Evolutionary conservation across 2,888 invertebrate species (phyloP), one percentile per base, ranked within the genome.

Genomic region (Mylabris sibirica): DNA sequence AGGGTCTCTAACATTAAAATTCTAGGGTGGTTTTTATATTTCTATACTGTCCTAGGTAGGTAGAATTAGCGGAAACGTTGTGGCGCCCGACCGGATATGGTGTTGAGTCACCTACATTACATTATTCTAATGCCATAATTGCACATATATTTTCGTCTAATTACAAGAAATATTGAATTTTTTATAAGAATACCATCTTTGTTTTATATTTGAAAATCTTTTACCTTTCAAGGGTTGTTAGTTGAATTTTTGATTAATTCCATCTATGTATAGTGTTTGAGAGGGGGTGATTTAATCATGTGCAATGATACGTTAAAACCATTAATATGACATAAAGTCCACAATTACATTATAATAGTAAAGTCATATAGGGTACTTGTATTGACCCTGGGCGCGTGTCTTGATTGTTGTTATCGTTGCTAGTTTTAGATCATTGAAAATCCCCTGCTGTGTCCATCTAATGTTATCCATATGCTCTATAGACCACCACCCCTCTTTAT

Each of bases 301-400:
- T 75, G 77, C 79, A 80, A 76, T 78, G 78, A 78, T 73, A 75
- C 81, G 79, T 77, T 75, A 79, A 79, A 77, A 70, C 76, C 80
- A 80, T 80, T 80, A 81, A 78, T 80, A 76, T 73, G 74, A 76
- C 78, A 79, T 76, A 79, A 79, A 78, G 75, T 77, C 78, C 73
- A 73, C 80, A 78, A 81, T 81, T 79, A 77, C 79, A 76, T 78
- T 79, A 80, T 79, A 81, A 81, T 80, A 76, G 77, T 73, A 74
- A 75, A 72, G 57, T 57, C 75, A 76, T 75, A 75, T 75, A 75
- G 73, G 78, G 76, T 75, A 77, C 78, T 78, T 74, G 76, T 75
- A 75, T 75, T 78, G 78, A 78, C 78, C 77, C 75, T 66, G 57
- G 75, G 72, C 80, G 79, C 80, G 80, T 80, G 82, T 74, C 79